These are phyloP conservation scores for Kudoa iwatai DNA, from an alignment of 30 jellyfish, hydroid and myxozoan genomes.

Conservation along the genomic window DNA sequence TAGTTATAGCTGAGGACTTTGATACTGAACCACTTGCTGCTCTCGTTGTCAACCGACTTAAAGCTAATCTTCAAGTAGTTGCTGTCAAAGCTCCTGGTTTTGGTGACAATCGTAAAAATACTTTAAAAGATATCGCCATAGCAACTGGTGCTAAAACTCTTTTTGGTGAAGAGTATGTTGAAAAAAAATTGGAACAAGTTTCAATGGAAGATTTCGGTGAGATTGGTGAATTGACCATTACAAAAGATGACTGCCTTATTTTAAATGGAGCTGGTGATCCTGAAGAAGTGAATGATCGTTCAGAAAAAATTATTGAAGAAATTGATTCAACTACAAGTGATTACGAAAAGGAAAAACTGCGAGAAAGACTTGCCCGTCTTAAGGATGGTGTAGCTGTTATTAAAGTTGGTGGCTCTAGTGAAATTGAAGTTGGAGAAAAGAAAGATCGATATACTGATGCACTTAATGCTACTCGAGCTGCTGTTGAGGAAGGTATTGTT, in stretches of 20 bases:
- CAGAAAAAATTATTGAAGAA: slow-evolving; percentile 1
- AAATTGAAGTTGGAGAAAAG: slow-evolving; percentile 8
- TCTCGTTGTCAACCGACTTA: slow-evolving; percentile 3
- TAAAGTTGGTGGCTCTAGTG: slow-evolving; percentile 10
- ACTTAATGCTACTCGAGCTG: slow-evolving; percentile 13
- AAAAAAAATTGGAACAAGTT: slow-evolving; percentile 1
- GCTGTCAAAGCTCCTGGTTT: slow-evolving; percentile 23
- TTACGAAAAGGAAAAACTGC: slow-evolving; percentile 8
- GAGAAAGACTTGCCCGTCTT: slow-evolving; percentile 7
- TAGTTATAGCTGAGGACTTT: slow-evolving; percentile 8
- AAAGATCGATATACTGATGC: slow-evolving; percentile 19
- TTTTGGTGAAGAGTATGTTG: slow-evolving; percentile 7
- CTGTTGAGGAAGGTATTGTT: slow-evolving; percentile 11
- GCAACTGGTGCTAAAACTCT: slow-evolving; percentile 5
- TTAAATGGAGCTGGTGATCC: slow-evolving; percentile 7
- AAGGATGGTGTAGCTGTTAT: slow-evolving; percentile 16
- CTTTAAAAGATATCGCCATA: slow-evolving; percentile 5
- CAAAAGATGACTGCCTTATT: slow-evolving; percentile 3
- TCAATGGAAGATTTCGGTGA: slow-evolving; percentile 4
- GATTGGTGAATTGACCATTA: slow-evolving; percentile 2
- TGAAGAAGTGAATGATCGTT: slow-evolving; percentile 3
- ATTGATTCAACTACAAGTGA: slow-evolving; percentile 8
- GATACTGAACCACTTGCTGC: slow-evolving; percentile 16
- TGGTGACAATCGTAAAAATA: slow-evolving; percentile 12
- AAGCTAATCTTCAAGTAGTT: slow-evolving; percentile 1